phyloP scores from a whole-genome alignment of 2,888 invertebrate genomes.

The Protonemura montana region DNA sequence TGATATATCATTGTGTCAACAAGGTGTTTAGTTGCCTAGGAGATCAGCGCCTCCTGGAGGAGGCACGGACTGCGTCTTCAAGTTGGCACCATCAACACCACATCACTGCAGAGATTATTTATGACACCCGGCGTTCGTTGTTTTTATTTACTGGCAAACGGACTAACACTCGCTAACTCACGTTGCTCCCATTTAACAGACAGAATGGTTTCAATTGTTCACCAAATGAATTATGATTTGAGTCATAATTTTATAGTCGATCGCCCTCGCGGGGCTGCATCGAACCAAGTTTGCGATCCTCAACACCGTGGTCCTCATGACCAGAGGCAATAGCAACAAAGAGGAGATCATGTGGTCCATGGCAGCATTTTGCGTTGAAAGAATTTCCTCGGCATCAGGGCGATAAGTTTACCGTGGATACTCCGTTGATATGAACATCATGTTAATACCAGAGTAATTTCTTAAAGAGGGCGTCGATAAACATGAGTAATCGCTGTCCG shows the following conservation, averaged over 20 bases:
- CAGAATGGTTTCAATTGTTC: background rate
- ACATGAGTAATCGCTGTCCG: background rate
- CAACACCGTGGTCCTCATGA: too few relatives aligned
- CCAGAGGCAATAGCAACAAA: too few relatives aligned
- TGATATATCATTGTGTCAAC: conserved; percentile 34
- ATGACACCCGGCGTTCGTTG: background rate
- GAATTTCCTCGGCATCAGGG: conserved; percentile 5
- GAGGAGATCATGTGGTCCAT: background rate
- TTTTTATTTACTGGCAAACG: background rate
- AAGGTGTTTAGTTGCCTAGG: conserved; percentile 7
- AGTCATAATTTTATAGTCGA: background rate
- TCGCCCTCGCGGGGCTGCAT: too few relatives aligned
- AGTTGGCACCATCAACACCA: too few relatives aligned
- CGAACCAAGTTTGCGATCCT: too few relatives aligned
- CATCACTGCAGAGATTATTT: conserved; percentile 14
- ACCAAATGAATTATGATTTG: background rate
- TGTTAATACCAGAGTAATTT: conserved; percentile 38
- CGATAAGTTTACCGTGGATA: conserved; percentile 16
- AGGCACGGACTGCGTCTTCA: too few relatives aligned
- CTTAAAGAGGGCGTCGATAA: conserved; percentile 35
- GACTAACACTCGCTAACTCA: background rate
- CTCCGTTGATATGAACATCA: conserved; percentile 25
- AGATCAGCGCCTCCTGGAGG: background rate
- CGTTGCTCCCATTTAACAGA: background rate
- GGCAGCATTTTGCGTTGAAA: background rate